Evolutionary conservation across 2,797 vertebrate genomes (phyloP).

Genomic region (Rhinoraja longicauda): DNA sequence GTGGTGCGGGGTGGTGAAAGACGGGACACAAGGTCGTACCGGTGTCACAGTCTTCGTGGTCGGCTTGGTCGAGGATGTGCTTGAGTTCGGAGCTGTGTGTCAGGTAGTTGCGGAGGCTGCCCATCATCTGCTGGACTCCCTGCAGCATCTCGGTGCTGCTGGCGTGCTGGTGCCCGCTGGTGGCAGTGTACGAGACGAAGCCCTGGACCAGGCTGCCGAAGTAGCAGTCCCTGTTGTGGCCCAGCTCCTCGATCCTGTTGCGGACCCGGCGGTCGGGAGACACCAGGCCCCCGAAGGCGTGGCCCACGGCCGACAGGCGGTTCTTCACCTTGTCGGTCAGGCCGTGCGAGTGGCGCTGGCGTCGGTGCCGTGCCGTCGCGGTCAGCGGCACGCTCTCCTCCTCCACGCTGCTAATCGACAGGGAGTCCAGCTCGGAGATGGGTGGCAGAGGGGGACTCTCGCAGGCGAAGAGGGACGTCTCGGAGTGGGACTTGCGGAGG

Average conservation of each 20-base stretch:
- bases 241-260: conserved; percentile 24
- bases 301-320: neutral
- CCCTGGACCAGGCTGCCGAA: conserved; percentile 9
- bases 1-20: neutral
- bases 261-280: neutral
- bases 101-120: neutral
- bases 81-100: neutral
- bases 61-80: neutral
- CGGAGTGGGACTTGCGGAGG: conserved; percentile 50
- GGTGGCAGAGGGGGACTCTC: conserved; percentile 50
- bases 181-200: neutral
- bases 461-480: conserved; percentile 54
- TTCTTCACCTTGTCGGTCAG: neutral
- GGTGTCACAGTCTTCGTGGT: neutral
- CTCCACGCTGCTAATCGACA: conserved; percentile 61
- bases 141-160: conserved; percentile 15
- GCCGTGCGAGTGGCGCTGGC: neutral
- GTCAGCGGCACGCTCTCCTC: neutral
- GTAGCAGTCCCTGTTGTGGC: neutral
- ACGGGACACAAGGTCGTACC: neutral
- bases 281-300: neutral
- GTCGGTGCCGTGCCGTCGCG: neutral
- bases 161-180: neutral
- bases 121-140: neutral
- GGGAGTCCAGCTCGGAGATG: conserved; percentile 56